These are phyloP conservation scores for Sepiola atlantica DNA, from an alignment of 2,888 invertebrate species.

Conservation along the genomic window DNA sequence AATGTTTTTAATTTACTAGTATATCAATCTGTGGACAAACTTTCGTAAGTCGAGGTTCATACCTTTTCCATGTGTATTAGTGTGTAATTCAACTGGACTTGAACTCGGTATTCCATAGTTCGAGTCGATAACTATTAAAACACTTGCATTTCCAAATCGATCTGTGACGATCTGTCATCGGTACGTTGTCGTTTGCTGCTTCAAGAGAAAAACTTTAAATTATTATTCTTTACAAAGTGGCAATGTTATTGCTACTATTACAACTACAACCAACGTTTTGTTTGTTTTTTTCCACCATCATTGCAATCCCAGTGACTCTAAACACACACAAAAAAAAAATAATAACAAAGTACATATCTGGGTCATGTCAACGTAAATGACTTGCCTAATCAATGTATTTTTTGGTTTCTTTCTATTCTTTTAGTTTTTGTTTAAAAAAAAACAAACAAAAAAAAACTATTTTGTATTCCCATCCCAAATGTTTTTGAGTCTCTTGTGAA, in stretches of 20 bases:
- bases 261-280: not conserved
- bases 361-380: not conserved
- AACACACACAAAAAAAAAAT: too few relatives aligned
- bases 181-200: not conserved
- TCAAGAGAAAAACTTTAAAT: not conserved
- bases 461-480: not conserved
- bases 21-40: too few relatives aligned
- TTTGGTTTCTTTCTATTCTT: not conserved
- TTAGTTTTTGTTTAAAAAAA: not conserved
- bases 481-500: not conserved
- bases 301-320: not conserved
- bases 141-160: not conserved
- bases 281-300: not conserved
- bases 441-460: not conserved
- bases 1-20: too few relatives aligned
- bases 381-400: not conserved
- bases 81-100: too few relatives aligned
- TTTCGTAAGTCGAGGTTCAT: too few relatives aligned
- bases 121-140: too few relatives aligned
- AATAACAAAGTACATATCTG: not conserved
- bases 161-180: not conserved
- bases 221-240: not conserved
- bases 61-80: too few relatives aligned
- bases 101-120: too few relatives aligned
- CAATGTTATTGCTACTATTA: not conserved